Conservation (phyloP, 1,140 invertebrate genomes). For the Apis dorsata region DNA sequence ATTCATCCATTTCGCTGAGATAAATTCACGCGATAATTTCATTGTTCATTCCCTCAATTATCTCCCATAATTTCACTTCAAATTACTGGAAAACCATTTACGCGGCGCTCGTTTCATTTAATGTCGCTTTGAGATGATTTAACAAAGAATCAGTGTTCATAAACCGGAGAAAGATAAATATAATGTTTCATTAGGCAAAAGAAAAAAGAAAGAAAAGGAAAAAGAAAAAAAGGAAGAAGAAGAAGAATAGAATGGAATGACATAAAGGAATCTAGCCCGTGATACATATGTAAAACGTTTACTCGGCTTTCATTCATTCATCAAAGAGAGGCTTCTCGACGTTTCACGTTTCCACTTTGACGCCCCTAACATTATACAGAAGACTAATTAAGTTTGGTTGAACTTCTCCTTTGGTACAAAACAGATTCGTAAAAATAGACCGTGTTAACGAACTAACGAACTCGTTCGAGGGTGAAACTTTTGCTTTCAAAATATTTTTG, state of each 20-base stretch:
- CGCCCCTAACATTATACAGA: not conserved
- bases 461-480: not conserved
- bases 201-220: not conserved
- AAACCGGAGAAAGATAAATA: not conserved
- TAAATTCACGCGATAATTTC: not conserved
- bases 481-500: not conserved
- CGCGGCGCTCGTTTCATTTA: not conserved
- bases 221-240: not conserved
- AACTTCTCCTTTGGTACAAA: not conserved
- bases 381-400: constrained; percentile 17
- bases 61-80: not conserved
- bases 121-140: not conserved
- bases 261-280: not conserved
- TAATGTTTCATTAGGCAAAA: not conserved
- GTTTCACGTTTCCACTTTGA: not conserved
- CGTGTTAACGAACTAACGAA: not conserved
- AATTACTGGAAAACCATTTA: constrained; percentile 6
- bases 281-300: not conserved
- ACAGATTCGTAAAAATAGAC: constrained; percentile 12
- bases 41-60: not conserved
- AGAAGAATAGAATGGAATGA: not conserved
- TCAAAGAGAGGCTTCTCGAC: constrained; percentile 21
- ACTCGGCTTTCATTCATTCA: not conserved
- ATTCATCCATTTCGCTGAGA: not conserved
- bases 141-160: not conserved